phyloP scores from a whole-genome alignment of 2,113 vertebrate species.

The Ranitomeya imitator region DNA sequence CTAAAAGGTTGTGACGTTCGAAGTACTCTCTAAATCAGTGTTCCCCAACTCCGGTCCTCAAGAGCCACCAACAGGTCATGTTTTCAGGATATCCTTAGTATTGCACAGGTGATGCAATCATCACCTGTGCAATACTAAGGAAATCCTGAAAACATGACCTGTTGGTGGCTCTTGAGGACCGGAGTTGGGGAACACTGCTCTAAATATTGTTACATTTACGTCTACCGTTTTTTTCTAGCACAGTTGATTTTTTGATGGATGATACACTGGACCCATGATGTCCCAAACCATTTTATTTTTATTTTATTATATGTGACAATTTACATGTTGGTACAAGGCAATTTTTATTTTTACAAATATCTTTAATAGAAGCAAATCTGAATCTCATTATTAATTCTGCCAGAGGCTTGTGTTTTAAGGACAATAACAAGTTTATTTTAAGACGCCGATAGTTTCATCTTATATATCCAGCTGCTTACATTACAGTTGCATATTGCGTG shows the following conservation, averaged over 20 bases:
- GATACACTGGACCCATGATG: background rate
- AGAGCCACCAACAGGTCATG: no score
- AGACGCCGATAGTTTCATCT: background rate
- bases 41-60: no score
- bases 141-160: no score
- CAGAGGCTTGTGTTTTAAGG: background rate
- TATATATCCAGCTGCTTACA: constrained; percentile 32
- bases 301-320: background rate
- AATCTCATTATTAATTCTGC: background rate
- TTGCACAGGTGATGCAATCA: no score
- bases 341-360: background rate
- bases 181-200: no score
- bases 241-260: background rate
- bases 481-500: constrained; percentile 24
- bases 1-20: no score
- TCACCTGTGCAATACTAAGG: no score
- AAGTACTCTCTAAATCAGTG: no score
- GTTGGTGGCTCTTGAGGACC: no score
- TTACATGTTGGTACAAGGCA: background rate
- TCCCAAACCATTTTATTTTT: no score
- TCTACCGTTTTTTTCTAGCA: background rate
- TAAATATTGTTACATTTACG: background rate
- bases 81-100: no score
- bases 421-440: constrained; percentile 17
- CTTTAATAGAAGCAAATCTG: background rate